Evolutionary conservation across 2,888 invertebrate species (phyloP), one percentile per base, ranked within the genome.

Genomic region (Acanthoscelides obtectus): DNA sequence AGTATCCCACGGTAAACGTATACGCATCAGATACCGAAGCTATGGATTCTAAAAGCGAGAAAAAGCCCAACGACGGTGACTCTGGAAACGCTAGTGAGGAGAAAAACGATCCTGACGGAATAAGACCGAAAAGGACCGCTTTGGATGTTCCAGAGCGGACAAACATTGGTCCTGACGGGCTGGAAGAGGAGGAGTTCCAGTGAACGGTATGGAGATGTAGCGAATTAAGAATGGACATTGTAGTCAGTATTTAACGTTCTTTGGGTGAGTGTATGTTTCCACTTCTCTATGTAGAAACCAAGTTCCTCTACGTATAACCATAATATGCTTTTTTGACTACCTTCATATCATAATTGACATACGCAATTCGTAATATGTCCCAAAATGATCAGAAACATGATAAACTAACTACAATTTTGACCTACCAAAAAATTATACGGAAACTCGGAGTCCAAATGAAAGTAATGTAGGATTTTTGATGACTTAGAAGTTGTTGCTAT

Each of bases 161-260:
- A 5, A 75, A 75, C 70, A 69, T 72, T 22, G 78, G 78, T 20
- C 69, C 75, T 17, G 78, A 79, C 73, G 78, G 79, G 2, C 70
- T 72, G 20, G 65, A 72, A 66, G 73, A 75, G 20, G 74, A 76
- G 66, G 76, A 77, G 70, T 79, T 78, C 69, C 70, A 68, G 64
- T 67, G 27, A 20, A 1, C 12, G 22, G 66, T 25, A 25, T 25
- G 45, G 5, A 45, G 45, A 12, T 45, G 25, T 3, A 5, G 25
- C 8, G 25, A 25, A 25, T 3, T 45, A 17, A 12, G 45, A 45
- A 45, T 12, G 45, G 45, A 45, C 45, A 12, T 45, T 45, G 6
- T 6, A 1, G 6, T 12, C 45, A 4, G 12, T 45, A 12, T 45
- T 45, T 1, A 12, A 12, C 12, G 45, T 6, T 45, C 1, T 45